Percentiles rank a stretch among this genome's conserved stretches.
Evolutionary conservation across 1,140 invertebrate species (phyloP).

Genomic region (Proctacanthus coquilletti): DNA sequence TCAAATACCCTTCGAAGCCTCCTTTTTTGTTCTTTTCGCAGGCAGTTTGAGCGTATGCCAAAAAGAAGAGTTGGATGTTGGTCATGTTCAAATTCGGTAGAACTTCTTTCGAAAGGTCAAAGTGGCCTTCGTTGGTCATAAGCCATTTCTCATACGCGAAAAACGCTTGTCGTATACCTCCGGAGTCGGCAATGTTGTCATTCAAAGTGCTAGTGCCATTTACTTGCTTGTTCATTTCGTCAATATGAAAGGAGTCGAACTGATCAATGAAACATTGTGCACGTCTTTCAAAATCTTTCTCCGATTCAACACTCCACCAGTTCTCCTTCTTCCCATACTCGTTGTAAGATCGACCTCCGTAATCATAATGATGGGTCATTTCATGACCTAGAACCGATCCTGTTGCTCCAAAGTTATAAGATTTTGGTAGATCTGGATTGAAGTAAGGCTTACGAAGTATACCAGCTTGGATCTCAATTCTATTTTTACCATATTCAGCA

Average conservation of each 20-base stretch:
- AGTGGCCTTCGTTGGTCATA: slow-evolving; percentile 20
- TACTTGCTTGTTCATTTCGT: slow-evolving; percentile 23
- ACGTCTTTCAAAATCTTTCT: slow-evolving; percentile 45
- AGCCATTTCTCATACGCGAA: slow-evolving; percentile 36
- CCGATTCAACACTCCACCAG: slow-evolving; percentile 71
- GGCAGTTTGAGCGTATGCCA: slow-evolving; percentile 37
- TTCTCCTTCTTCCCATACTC: slow-evolving; percentile 51
- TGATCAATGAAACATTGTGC: slow-evolving; percentile 80
- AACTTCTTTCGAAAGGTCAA: slow-evolving; percentile 23
- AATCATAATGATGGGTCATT: slow-evolving; percentile 50
- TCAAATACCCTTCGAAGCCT: too few relatives aligned
- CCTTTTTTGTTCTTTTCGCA: slow-evolving; percentile 29
- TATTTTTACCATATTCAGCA: too few relatives aligned
- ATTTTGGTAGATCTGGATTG: slow-evolving; percentile 14
- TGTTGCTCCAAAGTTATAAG: slow-evolving; percentile 41
- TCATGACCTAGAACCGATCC: slow-evolving; percentile 56
- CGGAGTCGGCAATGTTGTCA: slow-evolving; percentile 88
- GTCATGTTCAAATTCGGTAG: slow-evolving; percentile 38
- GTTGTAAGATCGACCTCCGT: slow-evolving; percentile 58
- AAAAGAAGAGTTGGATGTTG: slow-evolving; percentile 40
- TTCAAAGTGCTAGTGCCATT: slow-evolving; percentile 63
- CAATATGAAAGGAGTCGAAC: too few relatives aligned
- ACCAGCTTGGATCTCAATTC: too few relatives aligned
- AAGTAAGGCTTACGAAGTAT: too few relatives aligned
- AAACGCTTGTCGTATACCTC: slow-evolving; percentile 63